Conservation (phyloP, 2,888 invertebrate species). For the Pristionchus japonicus region DNA sequence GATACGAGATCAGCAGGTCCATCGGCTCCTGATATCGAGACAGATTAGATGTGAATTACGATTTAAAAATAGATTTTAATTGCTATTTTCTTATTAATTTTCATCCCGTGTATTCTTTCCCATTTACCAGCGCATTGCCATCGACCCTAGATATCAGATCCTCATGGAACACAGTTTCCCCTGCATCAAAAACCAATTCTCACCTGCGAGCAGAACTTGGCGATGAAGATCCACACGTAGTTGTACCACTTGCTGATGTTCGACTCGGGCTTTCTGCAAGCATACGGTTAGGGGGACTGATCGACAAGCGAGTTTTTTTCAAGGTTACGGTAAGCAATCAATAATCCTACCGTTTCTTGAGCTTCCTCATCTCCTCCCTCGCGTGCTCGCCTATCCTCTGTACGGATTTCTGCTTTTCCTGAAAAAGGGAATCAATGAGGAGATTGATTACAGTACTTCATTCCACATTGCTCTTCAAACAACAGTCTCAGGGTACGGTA, state of each 20-base stretch:
- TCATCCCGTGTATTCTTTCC: too few species aligned
- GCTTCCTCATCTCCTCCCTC: slow-evolving; percentile 52
- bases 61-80: too few species aligned
- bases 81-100: too few species aligned
- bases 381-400: slow-evolving; percentile 68
- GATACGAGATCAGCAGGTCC: slow-evolving; percentile 30
- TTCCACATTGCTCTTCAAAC: too few species aligned
- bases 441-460: too few species aligned
- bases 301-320: not conserved
- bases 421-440: too few species aligned
- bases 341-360: slow-evolving; percentile 51
- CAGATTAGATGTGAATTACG: too few species aligned
- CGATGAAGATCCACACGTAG: slow-evolving; percentile 70
- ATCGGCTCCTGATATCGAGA: slow-evolving; percentile 38
- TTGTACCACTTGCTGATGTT: slow-evolving; percentile 64
- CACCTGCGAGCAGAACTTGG: slow-evolving; percentile 64
- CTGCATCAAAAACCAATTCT: slow-evolving; percentile 49
- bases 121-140: too few species aligned
- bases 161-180: not conserved
- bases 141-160: slow-evolving; percentile 39
- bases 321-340: not conserved
- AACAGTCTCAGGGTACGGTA: too few species aligned
- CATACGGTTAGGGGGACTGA: not conserved
- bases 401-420: slow-evolving; percentile 58
- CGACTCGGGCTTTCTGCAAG: slow-evolving; percentile 56